Evolutionary conservation across 2,113 vertebrate genomes (phyloP).

Genomic region (Hydropotes inermis): DNA sequence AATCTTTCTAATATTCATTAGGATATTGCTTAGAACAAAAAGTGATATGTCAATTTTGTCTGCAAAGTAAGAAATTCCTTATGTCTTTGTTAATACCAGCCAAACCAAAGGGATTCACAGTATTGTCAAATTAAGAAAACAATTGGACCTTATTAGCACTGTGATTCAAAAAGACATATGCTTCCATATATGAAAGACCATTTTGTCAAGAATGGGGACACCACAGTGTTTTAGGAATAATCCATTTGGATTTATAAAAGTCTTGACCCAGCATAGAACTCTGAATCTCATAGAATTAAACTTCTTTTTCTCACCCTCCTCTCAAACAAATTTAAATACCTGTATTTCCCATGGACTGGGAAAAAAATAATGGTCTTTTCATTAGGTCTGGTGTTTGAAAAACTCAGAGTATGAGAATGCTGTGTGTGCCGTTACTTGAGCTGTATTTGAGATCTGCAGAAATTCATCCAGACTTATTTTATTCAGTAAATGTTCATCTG

Average conservation of each 20-base stretch:
- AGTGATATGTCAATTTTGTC: neutral
- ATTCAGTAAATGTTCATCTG: neutral
- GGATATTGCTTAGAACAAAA: neutral
- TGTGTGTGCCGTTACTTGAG: neutral
- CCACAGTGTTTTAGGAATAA: neutral
- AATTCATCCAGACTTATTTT: neutral
- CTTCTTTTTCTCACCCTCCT: slow-evolving; percentile 10
- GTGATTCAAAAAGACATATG: neutral
- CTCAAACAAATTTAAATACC: neutral
- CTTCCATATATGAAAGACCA: neutral
- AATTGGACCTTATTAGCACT: neutral
- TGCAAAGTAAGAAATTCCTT: neutral
- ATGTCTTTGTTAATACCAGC: neutral
- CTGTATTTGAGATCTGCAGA: neutral
- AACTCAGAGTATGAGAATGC: neutral
- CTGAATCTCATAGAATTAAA: neutral
- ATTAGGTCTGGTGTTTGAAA: neutral
- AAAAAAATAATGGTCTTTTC: neutral
- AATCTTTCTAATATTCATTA: neutral
- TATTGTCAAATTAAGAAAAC: neutral
- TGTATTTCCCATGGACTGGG: neutral
- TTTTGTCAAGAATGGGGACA: slow-evolving; percentile 19
- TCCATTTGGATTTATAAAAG: slow-evolving; percentile 25
- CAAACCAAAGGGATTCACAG: neutral
- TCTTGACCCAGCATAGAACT: neutral